Base-by-base conservation (phyloP, 2,113 vertebrate genomes). In the Megaptera novaeangliae region DNA sequence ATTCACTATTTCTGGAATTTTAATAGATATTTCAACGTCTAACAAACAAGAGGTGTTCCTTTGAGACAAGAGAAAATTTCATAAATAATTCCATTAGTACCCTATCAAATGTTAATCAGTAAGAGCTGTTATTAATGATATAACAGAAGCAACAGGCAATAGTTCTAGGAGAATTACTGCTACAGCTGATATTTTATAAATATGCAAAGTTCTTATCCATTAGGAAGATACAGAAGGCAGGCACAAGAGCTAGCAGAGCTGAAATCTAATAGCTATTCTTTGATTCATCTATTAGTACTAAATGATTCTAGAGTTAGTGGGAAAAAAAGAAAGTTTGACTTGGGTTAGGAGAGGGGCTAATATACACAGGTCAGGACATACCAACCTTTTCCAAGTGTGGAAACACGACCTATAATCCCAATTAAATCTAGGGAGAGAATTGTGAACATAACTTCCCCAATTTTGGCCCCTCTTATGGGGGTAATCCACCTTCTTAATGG, bases 311-410 rank as follows among this genome's bases (percentile, higher is more conserved):
- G 98, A 99, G 99, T 99, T 99, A 99, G 99, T 99, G 99, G 98
- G 8, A 2, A 21, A 49, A 84, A 77, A 99, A 98, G 98, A 99
- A 98, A 99, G 99, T 99, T 99, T 98, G 99, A 99, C 99, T 99
- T 99, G 99, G 99, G 99, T 99, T 99, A 99, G 99, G 99, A 99
- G 98, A 99, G 99, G 99, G 99, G 98, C 99, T 99, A 99, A 99
- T 99, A 99, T 99, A 99, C 99, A 99, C 99, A 99, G 99, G 99
- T 99, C 99, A 99, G 99, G 99, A 99, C 99, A 99, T 99, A 99
- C 99, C 99, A 99, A 99, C 99, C 99, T 99, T 99, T 99, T 99
- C 99, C 99, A 99, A 99, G 99, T 99, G 99, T 99, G 99, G 99
- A 99, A 99, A 99, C 99, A 99, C 99, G 99, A 99, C 99, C 99